Conservation (phyloP, 2,797 vertebrate species). For the Arctocebus calabarensis region DNA sequence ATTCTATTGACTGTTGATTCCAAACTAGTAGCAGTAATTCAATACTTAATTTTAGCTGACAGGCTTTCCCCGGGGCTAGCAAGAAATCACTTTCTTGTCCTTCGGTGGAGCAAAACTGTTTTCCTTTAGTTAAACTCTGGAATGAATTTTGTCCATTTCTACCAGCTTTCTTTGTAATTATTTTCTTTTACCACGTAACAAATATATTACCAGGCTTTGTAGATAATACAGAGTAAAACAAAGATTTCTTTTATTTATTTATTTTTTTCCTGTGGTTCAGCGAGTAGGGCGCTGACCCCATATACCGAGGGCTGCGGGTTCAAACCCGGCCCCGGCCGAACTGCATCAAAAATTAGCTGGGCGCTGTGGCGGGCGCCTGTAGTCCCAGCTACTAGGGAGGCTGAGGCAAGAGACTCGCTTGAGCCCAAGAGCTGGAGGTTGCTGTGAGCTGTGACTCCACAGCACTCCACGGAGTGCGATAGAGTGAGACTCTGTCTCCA, state of each 20-base stretch:
- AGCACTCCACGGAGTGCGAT: too few relatives aligned
- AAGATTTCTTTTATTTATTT: constrained; percentile 19
- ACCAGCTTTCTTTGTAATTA: background rate
- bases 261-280: too few relatives aligned
- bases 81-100: background rate
- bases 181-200: constrained; percentile 9
- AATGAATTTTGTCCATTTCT: background rate
- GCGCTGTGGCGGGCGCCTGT: too few relatives aligned
- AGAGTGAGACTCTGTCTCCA: too few relatives aligned
- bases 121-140: background rate
- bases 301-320: too few relatives aligned
- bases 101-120: background rate
- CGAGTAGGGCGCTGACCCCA: too few relatives aligned
- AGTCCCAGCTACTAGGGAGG: too few relatives aligned
- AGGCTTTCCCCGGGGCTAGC: constrained; percentile 22
- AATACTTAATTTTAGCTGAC: constrained; percentile 39
- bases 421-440: too few relatives aligned
- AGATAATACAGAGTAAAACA: background rate
- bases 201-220: background rate
- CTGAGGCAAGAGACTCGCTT: too few relatives aligned
- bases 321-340: too few relatives aligned
- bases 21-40: constrained; percentile 17
- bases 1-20: background rate
- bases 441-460: too few relatives aligned
- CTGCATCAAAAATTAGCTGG: too few relatives aligned